A percentile compares a stretch with the other conserved stretches of the same genome.
Conservation (phyloP, 2,888 invertebrate genomes). For the Tillus elongatus region DNA sequence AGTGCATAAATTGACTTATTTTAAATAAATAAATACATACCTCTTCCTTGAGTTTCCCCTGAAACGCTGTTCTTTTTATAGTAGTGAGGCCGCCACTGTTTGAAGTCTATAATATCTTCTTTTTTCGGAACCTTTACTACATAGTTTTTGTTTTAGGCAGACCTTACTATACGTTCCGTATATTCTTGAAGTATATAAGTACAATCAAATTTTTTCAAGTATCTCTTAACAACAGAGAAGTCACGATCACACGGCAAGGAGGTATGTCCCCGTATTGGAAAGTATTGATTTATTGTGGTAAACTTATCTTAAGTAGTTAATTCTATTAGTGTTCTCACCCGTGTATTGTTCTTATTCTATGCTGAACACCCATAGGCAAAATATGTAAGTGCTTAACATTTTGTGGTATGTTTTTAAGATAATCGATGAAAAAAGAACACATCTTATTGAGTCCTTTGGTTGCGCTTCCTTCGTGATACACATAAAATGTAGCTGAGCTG, state of each 20-base stretch:
- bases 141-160: slow-evolving; percentile 5
- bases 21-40: no score
- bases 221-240: slow-evolving; percentile 8
- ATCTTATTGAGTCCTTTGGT: slow-evolving; percentile 5
- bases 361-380: slow-evolving; percentile 3
- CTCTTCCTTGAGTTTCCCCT: no score
- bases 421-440: slow-evolving; percentile 6
- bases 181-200: slow-evolving; percentile 9
- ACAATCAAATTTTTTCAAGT: slow-evolving; percentile 7
- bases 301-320: slow-evolving; percentile 7
- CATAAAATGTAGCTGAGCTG: no score
- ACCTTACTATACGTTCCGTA: slow-evolving; percentile 5
- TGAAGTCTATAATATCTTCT: slow-evolving; percentile 7
- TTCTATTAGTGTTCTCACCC: slow-evolving; percentile 5
- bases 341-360: slow-evolving; percentile 8
- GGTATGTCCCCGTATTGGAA: slow-evolving; percentile 6
- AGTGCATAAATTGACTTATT: no score
- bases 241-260: slow-evolving; percentile 8
- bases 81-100: slow-evolving; percentile 6
- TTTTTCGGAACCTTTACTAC: slow-evolving; percentile 7
- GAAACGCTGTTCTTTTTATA: no score
- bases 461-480: no score
- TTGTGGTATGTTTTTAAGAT: slow-evolving; percentile 7
- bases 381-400: slow-evolving; percentile 9
- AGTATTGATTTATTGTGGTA: slow-evolving; percentile 9